phyloP scores from a whole-genome alignment of 92 coral and sea anemone species.

The Zoanthus sociatus region DNA sequence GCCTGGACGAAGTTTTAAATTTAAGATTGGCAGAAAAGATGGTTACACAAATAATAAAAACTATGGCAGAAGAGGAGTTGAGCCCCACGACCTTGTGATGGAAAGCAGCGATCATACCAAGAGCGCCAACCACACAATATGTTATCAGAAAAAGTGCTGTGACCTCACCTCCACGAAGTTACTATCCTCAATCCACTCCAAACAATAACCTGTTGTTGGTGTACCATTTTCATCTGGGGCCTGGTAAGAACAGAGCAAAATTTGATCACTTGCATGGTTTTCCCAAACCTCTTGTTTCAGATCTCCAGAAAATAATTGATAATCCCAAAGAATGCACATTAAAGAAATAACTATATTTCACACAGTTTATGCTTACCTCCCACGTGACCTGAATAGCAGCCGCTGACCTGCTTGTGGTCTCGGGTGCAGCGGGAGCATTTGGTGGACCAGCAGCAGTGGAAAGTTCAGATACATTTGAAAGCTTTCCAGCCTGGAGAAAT shows the following conservation, averaged over 20 bases:
- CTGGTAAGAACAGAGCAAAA: conserved; percentile 41
- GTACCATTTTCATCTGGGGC: conserved; percentile 89
- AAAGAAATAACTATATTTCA: background rate
- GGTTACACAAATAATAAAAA: too few relatives aligned
- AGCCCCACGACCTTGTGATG: too few relatives aligned
- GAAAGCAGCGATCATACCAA: too few relatives aligned
- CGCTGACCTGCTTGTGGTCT: conserved; percentile 89
- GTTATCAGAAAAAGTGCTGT: background rate
- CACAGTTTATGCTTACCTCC: conserved; percentile 71
- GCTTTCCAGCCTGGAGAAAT: conserved; percentile 79
- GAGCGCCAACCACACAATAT: too few relatives aligned
- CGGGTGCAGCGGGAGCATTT: conserved; percentile 82
- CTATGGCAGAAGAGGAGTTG: too few relatives aligned
- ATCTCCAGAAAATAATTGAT: background rate
- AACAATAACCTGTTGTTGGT: conserved; percentile 86
- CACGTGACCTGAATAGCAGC: conserved; percentile 88
- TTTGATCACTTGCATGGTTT: background rate
- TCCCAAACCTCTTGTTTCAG: background rate
- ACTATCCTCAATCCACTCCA: conserved; percentile 87
- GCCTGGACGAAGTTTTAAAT: too few relatives aligned
- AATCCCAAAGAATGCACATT: too few relatives aligned
- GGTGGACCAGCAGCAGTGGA: conserved; percentile 96
- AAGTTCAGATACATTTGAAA: conserved; percentile 77
- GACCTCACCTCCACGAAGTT: conserved; percentile 81
- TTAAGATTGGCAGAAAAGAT: too few relatives aligned